Percentiles rank a stretch among this genome's conserved stretches.
These are phyloP conservation scores for Leptodirus hochenwartii DNA, from an alignment of 2,888 invertebrate species.

Conservation along the genomic window DNA sequence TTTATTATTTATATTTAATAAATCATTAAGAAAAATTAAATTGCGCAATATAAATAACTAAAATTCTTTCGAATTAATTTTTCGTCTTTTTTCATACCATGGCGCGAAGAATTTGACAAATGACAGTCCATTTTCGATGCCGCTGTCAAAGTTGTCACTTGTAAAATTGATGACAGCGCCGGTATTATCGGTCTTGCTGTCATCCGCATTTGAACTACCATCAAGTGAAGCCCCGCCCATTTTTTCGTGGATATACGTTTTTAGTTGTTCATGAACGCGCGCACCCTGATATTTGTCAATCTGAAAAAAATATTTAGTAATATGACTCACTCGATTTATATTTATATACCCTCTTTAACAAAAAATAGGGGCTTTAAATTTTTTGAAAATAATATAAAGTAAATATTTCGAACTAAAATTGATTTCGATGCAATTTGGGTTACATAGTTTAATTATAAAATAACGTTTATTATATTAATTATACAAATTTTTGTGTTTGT, in stretches of 20 bases:
- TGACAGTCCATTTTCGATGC: slow-evolving; percentile 49
- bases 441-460: no score
- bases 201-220: slow-evolving; percentile 19
- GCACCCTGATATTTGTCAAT: slow-evolving; percentile 57
- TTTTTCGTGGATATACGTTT: slow-evolving; percentile 43
- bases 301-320: slow-evolving; percentile 27
- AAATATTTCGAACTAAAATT: no score
- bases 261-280: slow-evolving; percentile 48
- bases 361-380: no score
- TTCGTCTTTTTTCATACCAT: slow-evolving; percentile 35
- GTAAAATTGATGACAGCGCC: slow-evolving; percentile 43
- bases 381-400: no score
- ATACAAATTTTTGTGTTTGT: no score
- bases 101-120: slow-evolving; percentile 83
- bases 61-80: neutral
- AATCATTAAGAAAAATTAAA: no score
- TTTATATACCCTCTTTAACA: no score
- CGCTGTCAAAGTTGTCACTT: slow-evolving; percentile 52
- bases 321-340: no score
- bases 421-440: no score
- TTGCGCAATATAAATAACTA: no score
- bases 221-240: slow-evolving; percentile 36
- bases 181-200: slow-evolving; percentile 17
- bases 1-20: no score
- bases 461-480: no score